Evolutionary conservation across 2,888 invertebrate species (phyloP).

Genomic region (Campaea margaritaria): DNA sequence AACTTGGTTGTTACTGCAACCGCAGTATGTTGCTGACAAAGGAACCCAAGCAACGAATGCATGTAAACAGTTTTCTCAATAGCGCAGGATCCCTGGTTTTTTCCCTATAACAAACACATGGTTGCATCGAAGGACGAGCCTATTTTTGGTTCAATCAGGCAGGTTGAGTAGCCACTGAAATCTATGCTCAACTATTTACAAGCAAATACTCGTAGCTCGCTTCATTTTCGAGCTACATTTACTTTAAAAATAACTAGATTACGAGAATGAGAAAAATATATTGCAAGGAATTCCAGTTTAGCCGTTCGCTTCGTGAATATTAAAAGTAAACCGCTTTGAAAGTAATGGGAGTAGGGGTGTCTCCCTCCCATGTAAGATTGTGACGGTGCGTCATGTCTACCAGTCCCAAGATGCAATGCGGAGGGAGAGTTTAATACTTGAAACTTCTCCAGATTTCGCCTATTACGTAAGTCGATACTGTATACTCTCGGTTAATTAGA

Average conservation of each 20-base stretch:
- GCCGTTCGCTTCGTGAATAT: neutral
- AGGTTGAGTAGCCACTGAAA: neutral
- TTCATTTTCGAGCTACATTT: no score
- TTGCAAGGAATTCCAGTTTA: neutral
- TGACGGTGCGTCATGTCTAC: neutral
- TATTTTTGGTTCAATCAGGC: neutral
- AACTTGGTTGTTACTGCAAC: neutral
- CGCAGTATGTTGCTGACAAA: constrained; percentile 1
- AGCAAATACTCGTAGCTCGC: no score
- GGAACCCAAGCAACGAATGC: neutral
- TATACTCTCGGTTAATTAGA: constrained; percentile 28
- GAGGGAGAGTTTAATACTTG: constrained; percentile 7
- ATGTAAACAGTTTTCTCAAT: constrained; percentile 3
- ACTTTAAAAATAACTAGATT: neutral
- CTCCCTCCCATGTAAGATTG: neutral
- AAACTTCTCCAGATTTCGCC: constrained; percentile 9
- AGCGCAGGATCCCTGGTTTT: neutral
- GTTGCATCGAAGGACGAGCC: neutral
- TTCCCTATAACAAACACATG: constrained; percentile 1
- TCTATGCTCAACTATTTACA: no score
- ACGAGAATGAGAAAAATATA: neutral
- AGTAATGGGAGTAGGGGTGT: neutral
- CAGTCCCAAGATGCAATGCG: constrained; percentile 7
- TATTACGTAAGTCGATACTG: constrained; percentile 2
- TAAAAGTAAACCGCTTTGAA: neutral